These are phyloP conservation scores for Danaus melanippus DNA, from an alignment of 1,140 invertebrate genomes.

Conservation along the genomic window DNA sequence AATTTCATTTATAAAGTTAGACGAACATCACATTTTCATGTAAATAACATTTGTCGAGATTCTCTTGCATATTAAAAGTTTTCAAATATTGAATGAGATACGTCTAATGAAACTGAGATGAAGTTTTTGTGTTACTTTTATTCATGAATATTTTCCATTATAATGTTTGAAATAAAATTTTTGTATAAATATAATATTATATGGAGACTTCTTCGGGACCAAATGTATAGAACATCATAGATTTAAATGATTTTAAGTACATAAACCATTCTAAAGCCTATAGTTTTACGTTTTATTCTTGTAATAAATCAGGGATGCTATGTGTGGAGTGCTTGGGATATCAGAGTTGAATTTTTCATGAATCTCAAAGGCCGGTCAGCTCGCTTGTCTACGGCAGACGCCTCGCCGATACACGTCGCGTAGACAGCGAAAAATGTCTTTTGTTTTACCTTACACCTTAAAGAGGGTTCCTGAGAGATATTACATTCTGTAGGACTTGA, in stretches of 20 bases:
- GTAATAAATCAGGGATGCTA: constrained; percentile 16
- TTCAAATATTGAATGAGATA: no score
- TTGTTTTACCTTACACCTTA: constrained; percentile 9
- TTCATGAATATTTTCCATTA: no score
- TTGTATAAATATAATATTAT: no score
- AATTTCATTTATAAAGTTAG: constrained; percentile 14
- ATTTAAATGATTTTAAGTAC: constrained; percentile 14
- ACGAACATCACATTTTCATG: no score
- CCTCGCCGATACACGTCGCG: constrained; percentile 1
- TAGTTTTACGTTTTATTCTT: constrained; percentile 2
- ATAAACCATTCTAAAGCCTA: constrained; percentile 13
- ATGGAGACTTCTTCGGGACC: no score
- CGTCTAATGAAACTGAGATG: no score
- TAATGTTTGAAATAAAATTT: no score
- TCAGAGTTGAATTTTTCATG: constrained; percentile 56
- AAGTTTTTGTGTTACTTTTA: no score
- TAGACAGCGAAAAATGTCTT: constrained; percentile 13
- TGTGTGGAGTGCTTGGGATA: constrained; percentile 25
- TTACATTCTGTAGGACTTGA: no score
- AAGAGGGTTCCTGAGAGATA: background rate
- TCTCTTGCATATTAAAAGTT: no score
- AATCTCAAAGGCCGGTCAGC: constrained; percentile 36
- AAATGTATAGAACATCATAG: constrained; percentile 21
- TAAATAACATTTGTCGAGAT: no score
- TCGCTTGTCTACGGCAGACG: no score